Conservation (phyloP, 1,140 invertebrate species). For the Rhynchophorus ferrugineus region DNA sequence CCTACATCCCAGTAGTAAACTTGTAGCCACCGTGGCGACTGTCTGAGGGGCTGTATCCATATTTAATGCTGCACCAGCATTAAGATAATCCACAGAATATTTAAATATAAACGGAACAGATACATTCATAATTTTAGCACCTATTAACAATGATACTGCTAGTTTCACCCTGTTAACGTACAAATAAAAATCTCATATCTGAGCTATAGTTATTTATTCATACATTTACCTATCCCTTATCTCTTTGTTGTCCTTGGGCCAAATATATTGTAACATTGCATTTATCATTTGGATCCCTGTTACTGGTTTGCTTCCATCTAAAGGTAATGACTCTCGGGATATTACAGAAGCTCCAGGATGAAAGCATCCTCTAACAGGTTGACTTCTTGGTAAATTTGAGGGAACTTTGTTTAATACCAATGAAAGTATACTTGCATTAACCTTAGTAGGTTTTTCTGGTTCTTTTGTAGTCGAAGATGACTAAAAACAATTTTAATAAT, state of each 20-base stretch:
- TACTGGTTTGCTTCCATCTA: slow-evolving; percentile 50
- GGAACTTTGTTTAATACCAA: slow-evolving; percentile 25
- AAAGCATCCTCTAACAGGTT: slow-evolving; percentile 65
- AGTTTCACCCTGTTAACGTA: slow-evolving; percentile 70
- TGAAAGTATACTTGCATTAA: slow-evolving; percentile 28
- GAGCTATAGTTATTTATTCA: too few relatives aligned
- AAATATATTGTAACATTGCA: slow-evolving; percentile 87
- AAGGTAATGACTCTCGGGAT: slow-evolving; percentile 55
- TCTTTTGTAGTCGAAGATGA: slow-evolving; percentile 14
- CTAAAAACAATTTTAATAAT: slow-evolving; percentile 10
- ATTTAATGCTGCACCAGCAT: slow-evolving; percentile 45
- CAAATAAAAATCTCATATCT: slow-evolving; percentile 1
- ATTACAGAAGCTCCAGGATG: slow-evolving; percentile 76
- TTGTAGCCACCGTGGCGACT: slow-evolving; percentile 62
- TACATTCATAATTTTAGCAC: slow-evolving; percentile 85
- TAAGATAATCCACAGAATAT: slow-evolving; percentile 73
- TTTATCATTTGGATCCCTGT: slow-evolving; percentile 73
- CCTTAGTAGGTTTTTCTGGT: slow-evolving; percentile 13
- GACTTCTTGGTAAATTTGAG: slow-evolving; percentile 29
- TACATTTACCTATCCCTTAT: slow-evolving; percentile 60
- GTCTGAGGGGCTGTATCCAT: slow-evolving; percentile 66
- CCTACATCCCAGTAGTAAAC: slow-evolving; percentile 87
- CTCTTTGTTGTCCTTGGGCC: slow-evolving; percentile 83
- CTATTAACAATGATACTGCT: slow-evolving; percentile 70
- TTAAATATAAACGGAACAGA: slow-evolving; percentile 97